Evolutionary conservation across 2,888 invertebrate genomes (phyloP), one percentile per base, ranked within the genome.

Genomic region (Parapristionchus giblindavisi): DNA sequence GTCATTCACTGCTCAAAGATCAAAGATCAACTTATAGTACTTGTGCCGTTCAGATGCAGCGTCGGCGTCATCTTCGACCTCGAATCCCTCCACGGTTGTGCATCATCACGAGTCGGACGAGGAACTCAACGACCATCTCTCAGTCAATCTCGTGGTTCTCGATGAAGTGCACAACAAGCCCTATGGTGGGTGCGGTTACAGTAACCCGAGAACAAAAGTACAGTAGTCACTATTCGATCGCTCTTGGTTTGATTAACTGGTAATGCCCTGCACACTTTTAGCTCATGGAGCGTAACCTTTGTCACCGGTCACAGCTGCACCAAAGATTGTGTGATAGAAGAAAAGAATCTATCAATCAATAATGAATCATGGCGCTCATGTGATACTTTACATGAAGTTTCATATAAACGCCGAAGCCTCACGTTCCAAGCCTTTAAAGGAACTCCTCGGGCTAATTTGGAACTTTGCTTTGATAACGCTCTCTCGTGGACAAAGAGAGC

Each of bases 141-240:
- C 83, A 8, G 86, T 87, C n/a, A 87, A 87, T 76, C 76, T 87
- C 43, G 87, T 87, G 21, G 86, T 85, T 3, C 75, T 87, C 52
- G 84, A 82, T 61, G 86, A 87, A 71, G 79, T 87, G 27, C 78
- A 80, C 29, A 75, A 79, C 11, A 78, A 81, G 40, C 78, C 79
- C 63, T 76, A 73, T 68, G 52, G 81, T 83, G 14, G 77, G 83
- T 72, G 17, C 24, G 36, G 24, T n/a, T 48, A 48, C 17, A 34
- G 36, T 5, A 32, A 52, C 11, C 24, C 11, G 24, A 61, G 21
- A 38, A 51, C 3, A 66, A 14, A 32, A 3, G 32, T 34, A 66
- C 34, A 11, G 51, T 66, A 24, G 27, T n/a, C n/a, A n/a, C n/a
- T n/a, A n/a, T n/a, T n/a, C n/a, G n/a, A n/a, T n/a, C n/a, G n/a